Evolutionary conservation across 2,888 invertebrate genomes (phyloP).

Genomic region (Carcina quercana): DNA sequence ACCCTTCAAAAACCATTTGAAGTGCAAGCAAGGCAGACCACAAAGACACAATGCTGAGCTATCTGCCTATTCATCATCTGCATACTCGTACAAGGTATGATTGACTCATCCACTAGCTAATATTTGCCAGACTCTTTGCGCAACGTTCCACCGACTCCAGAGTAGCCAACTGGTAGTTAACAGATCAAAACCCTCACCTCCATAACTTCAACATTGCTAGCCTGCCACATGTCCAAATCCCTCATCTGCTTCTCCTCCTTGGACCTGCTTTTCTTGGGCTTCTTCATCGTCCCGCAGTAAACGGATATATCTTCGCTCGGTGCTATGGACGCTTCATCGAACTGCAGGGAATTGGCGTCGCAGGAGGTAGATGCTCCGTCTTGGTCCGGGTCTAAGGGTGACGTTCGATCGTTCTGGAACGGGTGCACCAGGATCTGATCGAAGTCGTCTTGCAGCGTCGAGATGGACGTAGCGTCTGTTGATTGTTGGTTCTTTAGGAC

Average conservation of each 20-base stretch:
- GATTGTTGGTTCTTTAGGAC: slow-evolving; percentile 34
- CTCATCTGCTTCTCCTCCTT: slow-evolving; percentile 39
- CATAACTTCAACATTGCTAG: slow-evolving; percentile 56
- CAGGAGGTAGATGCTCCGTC: slow-evolving; percentile 47
- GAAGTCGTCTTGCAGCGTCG: slow-evolving; percentile 34
- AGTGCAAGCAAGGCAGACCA: too few species aligned
- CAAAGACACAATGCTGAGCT: too few species aligned
- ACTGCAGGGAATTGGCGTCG: slow-evolving; percentile 47
- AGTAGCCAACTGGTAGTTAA: not conserved
- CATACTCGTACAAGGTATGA: too few species aligned
- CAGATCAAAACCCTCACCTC: slow-evolving; percentile 31
- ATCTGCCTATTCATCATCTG: too few species aligned
- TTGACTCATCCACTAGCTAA: too few species aligned
- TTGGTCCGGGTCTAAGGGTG: slow-evolving; percentile 22
- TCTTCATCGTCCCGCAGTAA: slow-evolving; percentile 50
- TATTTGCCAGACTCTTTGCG: too few species aligned
- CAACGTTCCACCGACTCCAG: too few species aligned
- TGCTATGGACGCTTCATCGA: slow-evolving; percentile 45
- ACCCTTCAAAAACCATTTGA: too few species aligned
- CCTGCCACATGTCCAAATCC: slow-evolving; percentile 61
- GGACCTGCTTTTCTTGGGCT: slow-evolving; percentile 38
- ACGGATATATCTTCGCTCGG: slow-evolving; percentile 48
- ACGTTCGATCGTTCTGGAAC: slow-evolving; percentile 15
- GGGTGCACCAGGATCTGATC: slow-evolving; percentile 21
- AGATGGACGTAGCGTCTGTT: slow-evolving; percentile 36